phyloP scores from a whole-genome alignment of 2,797 vertebrate genomes.

The Poeciliopsis paucimaculata region DNA sequence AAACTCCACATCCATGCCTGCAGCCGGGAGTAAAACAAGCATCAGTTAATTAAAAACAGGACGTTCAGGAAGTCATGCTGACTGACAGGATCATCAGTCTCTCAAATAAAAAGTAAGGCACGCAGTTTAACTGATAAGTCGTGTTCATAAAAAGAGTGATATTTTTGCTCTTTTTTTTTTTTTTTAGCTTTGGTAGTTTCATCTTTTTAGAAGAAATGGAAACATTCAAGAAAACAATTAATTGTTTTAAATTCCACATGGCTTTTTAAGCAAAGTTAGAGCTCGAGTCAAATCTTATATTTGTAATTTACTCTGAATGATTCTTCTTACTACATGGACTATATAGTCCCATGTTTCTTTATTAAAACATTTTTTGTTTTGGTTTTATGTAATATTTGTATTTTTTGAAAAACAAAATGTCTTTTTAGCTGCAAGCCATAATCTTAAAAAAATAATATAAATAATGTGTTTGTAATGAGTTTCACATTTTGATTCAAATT shows the following conservation, averaged over 20 bases:
- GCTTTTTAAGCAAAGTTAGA: neutral
- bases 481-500: neutral
- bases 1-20: conserved; percentile 75
- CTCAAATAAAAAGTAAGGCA: neutral
- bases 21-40: neutral
- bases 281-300: neutral
- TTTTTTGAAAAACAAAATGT: neutral
- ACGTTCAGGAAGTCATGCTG: neutral
- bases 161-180: neutral
- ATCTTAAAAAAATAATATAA: neutral
- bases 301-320: neutral
- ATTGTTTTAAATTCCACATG: neutral
- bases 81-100: neutral
- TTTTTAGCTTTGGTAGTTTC: neutral
- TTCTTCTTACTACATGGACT: neutral
- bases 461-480: neutral
- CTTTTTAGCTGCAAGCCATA: neutral
- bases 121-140: neutral
- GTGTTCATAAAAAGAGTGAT: neutral
- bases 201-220: neutral
- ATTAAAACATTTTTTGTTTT: neutral
- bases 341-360: neutral
- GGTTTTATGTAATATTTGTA: neutral
- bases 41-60: neutral
- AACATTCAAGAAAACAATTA: neutral